Conservation (phyloP, 1,140 invertebrate species). For the Latrodectus geometricus region DNA sequence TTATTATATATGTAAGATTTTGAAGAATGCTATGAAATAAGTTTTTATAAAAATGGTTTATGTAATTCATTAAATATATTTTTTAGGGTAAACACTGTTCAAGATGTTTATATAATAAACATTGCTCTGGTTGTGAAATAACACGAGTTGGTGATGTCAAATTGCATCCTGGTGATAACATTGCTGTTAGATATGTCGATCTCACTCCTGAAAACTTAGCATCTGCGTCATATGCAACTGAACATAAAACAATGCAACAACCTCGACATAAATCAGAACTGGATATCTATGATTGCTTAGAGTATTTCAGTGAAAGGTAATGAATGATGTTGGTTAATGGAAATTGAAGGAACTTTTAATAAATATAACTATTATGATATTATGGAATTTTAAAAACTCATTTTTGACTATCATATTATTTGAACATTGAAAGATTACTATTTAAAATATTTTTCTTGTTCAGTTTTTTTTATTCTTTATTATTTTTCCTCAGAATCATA, state of each 20-base stretch:
- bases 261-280: slow-evolving; percentile 47
- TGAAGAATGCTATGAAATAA: too few species aligned
- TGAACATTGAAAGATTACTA: too few species aligned
- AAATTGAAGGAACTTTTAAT: not conserved
- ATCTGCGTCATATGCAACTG: slow-evolving; percentile 36
- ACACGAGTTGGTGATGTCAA: slow-evolving; percentile 71
- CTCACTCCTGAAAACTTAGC: slow-evolving; percentile 60
- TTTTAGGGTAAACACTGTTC: slow-evolving; percentile 76
- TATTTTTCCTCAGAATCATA: too few species aligned
- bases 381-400: too few species aligned
- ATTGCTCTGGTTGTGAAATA: slow-evolving; percentile 77
- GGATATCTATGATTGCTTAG: slow-evolving; percentile 55
- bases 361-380: too few species aligned
- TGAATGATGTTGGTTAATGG: not conserved
- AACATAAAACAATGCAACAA: slow-evolving; percentile 64
- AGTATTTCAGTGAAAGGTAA: slow-evolving; percentile 56
- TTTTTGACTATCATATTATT: too few species aligned
- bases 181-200: slow-evolving; percentile 72
- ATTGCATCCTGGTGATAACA: slow-evolving; percentile 73
- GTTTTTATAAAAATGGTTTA: too few species aligned
- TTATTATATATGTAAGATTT: too few species aligned
- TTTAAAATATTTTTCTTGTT: too few species aligned
- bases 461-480: too few species aligned
- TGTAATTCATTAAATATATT: too few species aligned
- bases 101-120: slow-evolving; percentile 74